Evolutionary conservation across 2,888 invertebrate species (phyloP), one percentile per base, ranked within the genome.

Genomic region (Vannuccia rotundouncinata): DNA sequence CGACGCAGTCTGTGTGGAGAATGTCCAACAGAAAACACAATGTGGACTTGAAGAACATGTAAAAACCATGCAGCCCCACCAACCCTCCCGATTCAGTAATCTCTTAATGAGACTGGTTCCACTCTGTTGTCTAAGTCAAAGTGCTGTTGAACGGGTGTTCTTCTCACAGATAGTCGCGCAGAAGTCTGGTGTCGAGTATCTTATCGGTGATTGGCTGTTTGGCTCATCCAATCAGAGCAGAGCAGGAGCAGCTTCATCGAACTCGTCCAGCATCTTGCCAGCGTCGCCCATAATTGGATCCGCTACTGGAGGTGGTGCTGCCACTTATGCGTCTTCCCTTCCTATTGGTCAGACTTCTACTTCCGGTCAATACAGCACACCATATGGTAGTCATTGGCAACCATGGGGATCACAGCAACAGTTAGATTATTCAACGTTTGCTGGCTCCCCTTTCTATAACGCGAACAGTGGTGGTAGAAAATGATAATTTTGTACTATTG

Each of bases 351-450:
- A 5, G 5, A 2, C 5, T 22, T 2, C 25, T 22, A 5, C 66
- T 5, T 2, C 66, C 10, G 66, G 66, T n/a, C n/a, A n/a, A n/a
- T n/a, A n/a, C n/a, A n/a, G n/a, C 17, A 27, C 10, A 2, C 13
- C 22, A 27, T 5, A 2, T 17, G 66, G 66, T 66, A 66, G 66
- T 66, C 66, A 66, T 66, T 66, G 66, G 66, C 66, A 66, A 66
- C 66, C 66, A 5, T 66, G 66, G 66, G 66, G 66, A 5, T n/a
- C n/a, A n/a, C 66, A 66, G 66, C 66, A 66, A 66, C 66, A 66
- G 22, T 22, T 66, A 2, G 66, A 66, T 2, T 66, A 5, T 22
- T 66, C 66, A n/a, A 17, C 66, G 10, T 66, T 66, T 22, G 17
- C 45, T 13, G 45, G 5, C 45, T 13, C 45, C 5, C 66, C 66